Evolutionary conservation across 2,113 vertebrate species (phyloP).

Genomic region (Poecile atricapillus): DNA sequence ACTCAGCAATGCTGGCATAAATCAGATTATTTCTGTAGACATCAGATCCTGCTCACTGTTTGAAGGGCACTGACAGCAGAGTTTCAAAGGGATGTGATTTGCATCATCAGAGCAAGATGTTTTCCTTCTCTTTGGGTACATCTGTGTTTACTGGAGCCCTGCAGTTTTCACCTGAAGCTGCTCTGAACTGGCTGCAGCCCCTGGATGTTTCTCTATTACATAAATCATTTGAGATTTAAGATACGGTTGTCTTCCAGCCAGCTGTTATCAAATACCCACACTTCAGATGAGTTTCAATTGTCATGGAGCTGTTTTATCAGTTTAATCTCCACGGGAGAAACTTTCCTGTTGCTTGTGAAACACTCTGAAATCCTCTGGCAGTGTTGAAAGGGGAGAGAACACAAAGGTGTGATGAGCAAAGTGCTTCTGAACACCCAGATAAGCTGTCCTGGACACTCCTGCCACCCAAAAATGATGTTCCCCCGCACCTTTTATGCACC

Average conservation of each 20-base stretch:
- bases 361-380: not conserved
- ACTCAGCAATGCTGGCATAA: not conserved
- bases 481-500: not conserved
- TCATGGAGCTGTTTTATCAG: not conserved
- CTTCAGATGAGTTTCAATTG: not conserved
- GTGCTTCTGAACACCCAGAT: not conserved
- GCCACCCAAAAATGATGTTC: not conserved
- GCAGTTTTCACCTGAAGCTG: not conserved
- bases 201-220: not conserved
- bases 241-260: not conserved
- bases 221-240: not conserved
- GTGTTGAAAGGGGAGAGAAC: not conserved
- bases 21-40: not conserved
- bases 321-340: not conserved
- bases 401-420: accelerated
- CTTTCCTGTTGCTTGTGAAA: conserved; percentile 16
- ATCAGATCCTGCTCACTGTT: not conserved
- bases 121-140: not conserved
- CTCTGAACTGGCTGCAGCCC: not conserved
- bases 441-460: not conserved
- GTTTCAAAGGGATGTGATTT: not conserved
- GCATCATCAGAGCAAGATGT: not conserved
- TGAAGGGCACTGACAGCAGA: not conserved
- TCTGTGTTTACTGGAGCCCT: not conserved
- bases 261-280: not conserved